Conservation (phyloP, 2,797 vertebrate genomes). For the Argyrosomus regius region DNA sequence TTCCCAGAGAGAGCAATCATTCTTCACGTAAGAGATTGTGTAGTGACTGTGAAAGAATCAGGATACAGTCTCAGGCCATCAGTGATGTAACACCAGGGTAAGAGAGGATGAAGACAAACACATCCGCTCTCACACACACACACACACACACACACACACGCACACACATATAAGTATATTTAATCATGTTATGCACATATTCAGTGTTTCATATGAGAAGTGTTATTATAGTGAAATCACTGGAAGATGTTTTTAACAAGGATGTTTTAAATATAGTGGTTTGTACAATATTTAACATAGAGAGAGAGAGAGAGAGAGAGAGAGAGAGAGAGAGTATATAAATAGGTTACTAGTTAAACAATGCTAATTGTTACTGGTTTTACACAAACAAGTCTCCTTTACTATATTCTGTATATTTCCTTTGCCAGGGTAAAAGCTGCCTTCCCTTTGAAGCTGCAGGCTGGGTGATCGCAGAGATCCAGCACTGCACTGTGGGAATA, state of each 20-base stretch:
- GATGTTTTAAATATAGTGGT: not conserved
- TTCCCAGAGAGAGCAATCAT: conserved; percentile 47
- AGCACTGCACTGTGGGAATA: conserved; percentile 67
- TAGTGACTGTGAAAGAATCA: conserved; percentile 40
- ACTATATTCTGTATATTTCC: conserved; percentile 56
- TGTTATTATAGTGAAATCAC: not conserved
- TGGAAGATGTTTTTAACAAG: not conserved
- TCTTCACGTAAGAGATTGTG: conserved; percentile 20
- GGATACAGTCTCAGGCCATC: conserved; percentile 56
- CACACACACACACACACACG: conserved; percentile 25
- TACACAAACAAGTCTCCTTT: conserved; percentile 30
- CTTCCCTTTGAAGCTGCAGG: conserved; percentile 70
- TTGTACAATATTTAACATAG: not conserved
- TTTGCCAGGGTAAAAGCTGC: conserved; percentile 29
- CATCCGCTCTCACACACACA: conserved; percentile 15
- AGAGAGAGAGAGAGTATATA: not conserved
- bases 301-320: too few species aligned
- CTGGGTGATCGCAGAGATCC: conserved; percentile 55
- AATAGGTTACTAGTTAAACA: conserved; percentile 9
- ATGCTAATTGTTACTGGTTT: not conserved
- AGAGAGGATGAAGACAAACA: conserved; percentile 60
- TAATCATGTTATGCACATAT: conserved; percentile 8
- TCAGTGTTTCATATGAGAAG: conserved; percentile 5
- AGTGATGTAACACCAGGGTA: conserved; percentile 75
- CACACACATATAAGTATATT: conserved; percentile 25